phyloP scores from a whole-genome alignment of 1,140 invertebrate genomes.

The Lasioglossum baleicum region DNA sequence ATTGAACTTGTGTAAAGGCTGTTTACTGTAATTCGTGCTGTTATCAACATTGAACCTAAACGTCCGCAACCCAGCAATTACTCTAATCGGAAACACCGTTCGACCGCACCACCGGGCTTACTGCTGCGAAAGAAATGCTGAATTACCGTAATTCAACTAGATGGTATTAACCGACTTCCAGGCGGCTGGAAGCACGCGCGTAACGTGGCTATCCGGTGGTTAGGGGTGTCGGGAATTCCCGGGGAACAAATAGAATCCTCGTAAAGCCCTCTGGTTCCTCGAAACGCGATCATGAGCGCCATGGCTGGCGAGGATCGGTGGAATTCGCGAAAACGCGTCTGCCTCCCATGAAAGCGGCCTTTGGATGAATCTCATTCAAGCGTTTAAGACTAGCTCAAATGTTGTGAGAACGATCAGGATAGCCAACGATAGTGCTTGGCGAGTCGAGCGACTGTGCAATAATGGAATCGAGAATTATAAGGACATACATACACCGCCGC shows the following conservation, averaged over 20 bases:
- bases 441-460: conserved; percentile 18
- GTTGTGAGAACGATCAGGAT: conserved; percentile 49
- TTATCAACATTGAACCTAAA: too few relatives aligned
- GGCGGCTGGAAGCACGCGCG: background rate
- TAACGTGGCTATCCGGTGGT: too few relatives aligned
- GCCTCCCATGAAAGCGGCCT: conserved; percentile 1
- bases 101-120: background rate
- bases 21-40: too few relatives aligned
- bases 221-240: background rate
- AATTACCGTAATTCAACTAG: conserved; percentile 2
- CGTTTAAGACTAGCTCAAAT: conserved; percentile 44
- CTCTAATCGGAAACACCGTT: background rate
- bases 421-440: background rate
- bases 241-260: conserved; percentile 23
- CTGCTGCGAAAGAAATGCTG: background rate
- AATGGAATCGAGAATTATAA: conserved; percentile 56
- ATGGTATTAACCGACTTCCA: conserved; percentile 8
- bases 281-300: background rate
- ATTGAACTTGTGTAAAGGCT: too few relatives aligned
- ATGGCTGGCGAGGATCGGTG: too few relatives aligned
- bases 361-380: background rate
- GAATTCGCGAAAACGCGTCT: background rate
- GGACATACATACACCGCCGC: too few relatives aligned
- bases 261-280: background rate
- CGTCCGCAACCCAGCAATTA: background rate